Percentiles rank a stretch among this genome's conserved stretches.
phyloP scores from a whole-genome alignment of 2,888 invertebrate species.

The Carterocephalus palaemon region DNA sequence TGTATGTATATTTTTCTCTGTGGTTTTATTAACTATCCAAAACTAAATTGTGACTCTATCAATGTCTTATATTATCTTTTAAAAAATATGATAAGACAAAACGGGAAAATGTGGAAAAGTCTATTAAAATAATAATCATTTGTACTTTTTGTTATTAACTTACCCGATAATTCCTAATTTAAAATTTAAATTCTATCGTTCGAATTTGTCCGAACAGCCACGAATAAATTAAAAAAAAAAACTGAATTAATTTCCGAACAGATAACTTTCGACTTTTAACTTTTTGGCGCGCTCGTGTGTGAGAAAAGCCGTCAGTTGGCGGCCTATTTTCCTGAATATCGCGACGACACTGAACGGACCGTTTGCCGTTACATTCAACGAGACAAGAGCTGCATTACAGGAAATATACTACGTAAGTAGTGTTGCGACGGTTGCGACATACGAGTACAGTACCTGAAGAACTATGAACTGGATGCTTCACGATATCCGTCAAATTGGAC shows the following conservation, averaged over 20 bases:
- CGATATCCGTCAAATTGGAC: too few relatives aligned
- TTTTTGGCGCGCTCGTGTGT: slow-evolving; percentile 47
- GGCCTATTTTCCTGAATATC: slow-evolving; percentile 65
- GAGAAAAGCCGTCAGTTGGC: slow-evolving; percentile 44
- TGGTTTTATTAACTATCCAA: too few relatives aligned
- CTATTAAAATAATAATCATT: too few relatives aligned
- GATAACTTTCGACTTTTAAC: slow-evolving; percentile 45
- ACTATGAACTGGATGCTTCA: slow-evolving; percentile 4
- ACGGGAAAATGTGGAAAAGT: too few relatives aligned
- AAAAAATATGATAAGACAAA: too few relatives aligned
- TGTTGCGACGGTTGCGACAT: slow-evolving; percentile 31
- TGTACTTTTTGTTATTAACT: too few relatives aligned
- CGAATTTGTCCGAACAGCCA: too few relatives aligned
- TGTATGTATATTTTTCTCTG: too few relatives aligned
- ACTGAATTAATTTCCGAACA: slow-evolving; percentile 37
- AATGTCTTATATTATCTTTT: too few relatives aligned
- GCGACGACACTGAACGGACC: slow-evolving; percentile 53
- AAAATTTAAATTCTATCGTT: too few relatives aligned
- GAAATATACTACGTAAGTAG: slow-evolving; percentile 30
- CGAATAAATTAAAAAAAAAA: slow-evolving; percentile 26
- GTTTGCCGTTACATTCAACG: slow-evolving; percentile 22
- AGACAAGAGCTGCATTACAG: slow-evolving; percentile 31
- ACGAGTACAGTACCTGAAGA: slow-evolving; percentile 3
- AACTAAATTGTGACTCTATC: too few relatives aligned
- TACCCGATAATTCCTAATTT: too few relatives aligned